A percentile compares a stretch with the other conserved stretches of the same genome.
Conservation (phyloP, 2,113 vertebrate species). For the Nyctibius bracteatus region DNA sequence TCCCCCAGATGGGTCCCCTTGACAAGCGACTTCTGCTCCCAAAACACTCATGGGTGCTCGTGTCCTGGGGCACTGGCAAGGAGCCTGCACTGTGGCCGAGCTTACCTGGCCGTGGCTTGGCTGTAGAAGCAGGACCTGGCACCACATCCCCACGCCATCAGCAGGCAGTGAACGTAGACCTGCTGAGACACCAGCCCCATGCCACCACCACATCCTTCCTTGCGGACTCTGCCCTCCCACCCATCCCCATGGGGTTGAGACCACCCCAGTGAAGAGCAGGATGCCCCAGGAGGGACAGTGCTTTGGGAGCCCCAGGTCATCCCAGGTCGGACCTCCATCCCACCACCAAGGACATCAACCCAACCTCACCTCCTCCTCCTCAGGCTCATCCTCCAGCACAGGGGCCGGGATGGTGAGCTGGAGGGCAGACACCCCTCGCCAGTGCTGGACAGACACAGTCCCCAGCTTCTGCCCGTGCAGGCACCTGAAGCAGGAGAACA, state of each 20-base stretch:
- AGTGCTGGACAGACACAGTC: background rate
- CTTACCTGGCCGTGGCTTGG: background rate
- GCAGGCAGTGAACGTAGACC: constrained; percentile 35
- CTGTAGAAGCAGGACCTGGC: constrained; percentile 43
- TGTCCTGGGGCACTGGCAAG: background rate
- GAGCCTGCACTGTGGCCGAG: fast-evolving
- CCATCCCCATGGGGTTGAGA: fast-evolving
- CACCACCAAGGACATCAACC: background rate
- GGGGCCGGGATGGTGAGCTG: background rate
- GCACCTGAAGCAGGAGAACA: background rate
- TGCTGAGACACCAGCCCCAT: background rate
- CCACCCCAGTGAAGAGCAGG: background rate
- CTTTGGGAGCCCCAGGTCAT: background rate
- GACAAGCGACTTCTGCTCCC: background rate
- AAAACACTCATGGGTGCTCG: fast-evolving
- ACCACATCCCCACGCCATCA: background rate
- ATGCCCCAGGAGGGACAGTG: no score
- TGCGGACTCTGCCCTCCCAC: background rate
- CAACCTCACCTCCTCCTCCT: constrained; percentile 28
- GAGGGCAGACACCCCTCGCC: background rate
- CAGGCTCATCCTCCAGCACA: fast-evolving
- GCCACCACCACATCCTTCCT: background rate
- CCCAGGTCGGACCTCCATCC: background rate
- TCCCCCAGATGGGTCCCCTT: background rate
- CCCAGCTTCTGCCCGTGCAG: background rate